These are phyloP conservation scores for Sminthurides aquaticus DNA, from an alignment of 2,888 invertebrate genomes.

Conservation along the genomic window DNA sequence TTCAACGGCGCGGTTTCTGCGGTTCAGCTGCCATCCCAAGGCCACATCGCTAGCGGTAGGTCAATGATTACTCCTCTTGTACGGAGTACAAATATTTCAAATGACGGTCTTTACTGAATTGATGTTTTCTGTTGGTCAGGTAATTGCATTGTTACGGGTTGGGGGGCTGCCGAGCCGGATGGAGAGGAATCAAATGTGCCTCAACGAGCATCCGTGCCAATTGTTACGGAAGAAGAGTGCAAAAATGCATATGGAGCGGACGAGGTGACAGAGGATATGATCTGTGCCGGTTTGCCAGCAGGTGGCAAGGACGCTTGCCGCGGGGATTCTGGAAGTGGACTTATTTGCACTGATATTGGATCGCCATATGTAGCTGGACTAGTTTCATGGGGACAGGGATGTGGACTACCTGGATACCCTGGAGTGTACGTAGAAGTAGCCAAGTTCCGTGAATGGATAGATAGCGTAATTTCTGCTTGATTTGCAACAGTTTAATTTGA, in stretches of 20 bases:
- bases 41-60: constrained; percentile 14
- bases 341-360: constrained; percentile 22
- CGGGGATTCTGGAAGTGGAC: constrained; percentile 39
- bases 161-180: constrained; percentile 42
- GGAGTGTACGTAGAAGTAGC: constrained; percentile 23
- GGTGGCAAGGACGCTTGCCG: constrained; percentile 27
- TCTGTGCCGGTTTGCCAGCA: constrained; percentile 27
- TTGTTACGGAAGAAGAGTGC: constrained; percentile 26
- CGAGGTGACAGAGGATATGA: constrained; percentile 28
- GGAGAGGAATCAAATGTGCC: constrained; percentile 18
- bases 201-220: constrained; percentile 25
- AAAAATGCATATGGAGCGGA: constrained; percentile 19
- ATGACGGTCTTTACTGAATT: not conserved
- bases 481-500: not conserved
- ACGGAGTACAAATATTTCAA: not conserved
- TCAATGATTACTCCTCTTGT: not conserved
- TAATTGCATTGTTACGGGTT: constrained; percentile 44
- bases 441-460: constrained; percentile 16
- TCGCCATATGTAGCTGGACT: constrained; percentile 15
- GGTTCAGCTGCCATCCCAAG: constrained; percentile 40
- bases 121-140: not conserved
- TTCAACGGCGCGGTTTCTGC: constrained; percentile 40
- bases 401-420: constrained; percentile 17
- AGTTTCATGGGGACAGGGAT: constrained; percentile 22
- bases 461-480: not conserved